These are phyloP conservation scores for Micropoecilia bifurca DNA, from an alignment of 2,797 vertebrate species.

Conservation along the genomic window DNA sequence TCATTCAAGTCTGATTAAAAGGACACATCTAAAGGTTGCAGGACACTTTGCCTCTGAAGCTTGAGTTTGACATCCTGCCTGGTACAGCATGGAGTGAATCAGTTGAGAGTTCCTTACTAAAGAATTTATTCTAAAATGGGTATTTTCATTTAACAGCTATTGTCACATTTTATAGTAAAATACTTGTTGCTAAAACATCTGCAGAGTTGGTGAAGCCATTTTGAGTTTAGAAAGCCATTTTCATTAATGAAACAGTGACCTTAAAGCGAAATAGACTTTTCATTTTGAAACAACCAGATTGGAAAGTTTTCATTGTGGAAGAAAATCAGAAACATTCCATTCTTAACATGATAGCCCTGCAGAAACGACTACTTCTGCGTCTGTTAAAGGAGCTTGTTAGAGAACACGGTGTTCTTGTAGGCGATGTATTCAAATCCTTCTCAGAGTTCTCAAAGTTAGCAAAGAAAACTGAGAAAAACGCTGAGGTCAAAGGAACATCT, in stretches of 20 bases:
- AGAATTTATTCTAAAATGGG: not conserved
- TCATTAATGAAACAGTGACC: not conserved
- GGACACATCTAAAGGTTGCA: not conserved
- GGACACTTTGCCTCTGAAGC: not conserved
- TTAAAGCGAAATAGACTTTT: not conserved
- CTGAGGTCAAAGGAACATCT: conserved; percentile 18
- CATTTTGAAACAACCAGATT: conserved; percentile 43
- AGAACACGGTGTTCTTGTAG: conserved; percentile 21
- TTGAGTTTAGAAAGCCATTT: not conserved
- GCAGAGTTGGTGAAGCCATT: not conserved
- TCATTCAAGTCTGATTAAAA: not conserved
- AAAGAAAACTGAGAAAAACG: conserved; percentile 18
- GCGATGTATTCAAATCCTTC: conserved; percentile 23
- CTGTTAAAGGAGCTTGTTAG: not conserved
- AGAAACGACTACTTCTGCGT: not conserved
- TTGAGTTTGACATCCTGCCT: not conserved
- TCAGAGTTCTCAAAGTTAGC: conserved; percentile 17
- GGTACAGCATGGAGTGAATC: not conserved
- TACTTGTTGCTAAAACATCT: not conserved
- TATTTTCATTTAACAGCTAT: not conserved
- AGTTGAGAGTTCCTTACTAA: not conserved
- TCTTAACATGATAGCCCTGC: conserved; percentile 37
- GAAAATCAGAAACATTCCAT: conserved; percentile 47
- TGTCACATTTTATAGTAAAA: not conserved
- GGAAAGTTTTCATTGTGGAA: conserved; percentile 31